Evolutionary conservation across 2,113 vertebrate genomes (phyloP).

Genomic region (Cygnus buccinator): DNA sequence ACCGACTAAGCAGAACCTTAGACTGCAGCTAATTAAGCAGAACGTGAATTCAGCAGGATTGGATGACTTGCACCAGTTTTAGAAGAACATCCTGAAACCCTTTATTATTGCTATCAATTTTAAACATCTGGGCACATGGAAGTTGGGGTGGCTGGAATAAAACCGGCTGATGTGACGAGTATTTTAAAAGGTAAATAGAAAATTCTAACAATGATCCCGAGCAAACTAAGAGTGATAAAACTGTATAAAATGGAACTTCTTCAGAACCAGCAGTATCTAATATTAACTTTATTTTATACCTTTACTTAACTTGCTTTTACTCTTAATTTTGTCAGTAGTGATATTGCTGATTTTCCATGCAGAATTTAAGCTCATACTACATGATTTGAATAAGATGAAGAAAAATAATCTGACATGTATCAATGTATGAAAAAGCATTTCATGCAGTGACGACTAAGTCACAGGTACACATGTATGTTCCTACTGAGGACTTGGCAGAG

Average conservation of each 20-base stretch:
- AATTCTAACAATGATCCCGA: neutral
- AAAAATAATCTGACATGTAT: neutral
- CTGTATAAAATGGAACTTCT: neutral
- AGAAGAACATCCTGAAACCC: slow-evolving; percentile 33
- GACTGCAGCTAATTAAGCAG: slow-evolving; percentile 43
- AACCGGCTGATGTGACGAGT: neutral
- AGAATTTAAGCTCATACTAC: neutral
- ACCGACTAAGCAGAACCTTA: slow-evolving; percentile 31
- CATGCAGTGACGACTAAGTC: neutral
- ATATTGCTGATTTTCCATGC: neutral
- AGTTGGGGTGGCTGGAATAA: neutral
- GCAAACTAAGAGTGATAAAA: neutral
- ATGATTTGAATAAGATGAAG: neutral
- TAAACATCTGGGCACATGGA: neutral
- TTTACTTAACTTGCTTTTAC: neutral
- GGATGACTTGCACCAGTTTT: neutral
- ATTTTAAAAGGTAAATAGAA: slow-evolving; percentile 1
- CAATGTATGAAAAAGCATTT: neutral
- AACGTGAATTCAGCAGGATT: slow-evolving; percentile 50
- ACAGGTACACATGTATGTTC: neutral
- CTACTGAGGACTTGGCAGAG: neutral
- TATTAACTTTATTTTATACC: neutral
- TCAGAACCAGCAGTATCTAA: neutral
- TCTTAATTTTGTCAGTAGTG: neutral
- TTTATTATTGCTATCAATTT: neutral